Base-by-base conservation (phyloP, 2,797 vertebrate species). In the Gambelia wislizenii region DNA sequence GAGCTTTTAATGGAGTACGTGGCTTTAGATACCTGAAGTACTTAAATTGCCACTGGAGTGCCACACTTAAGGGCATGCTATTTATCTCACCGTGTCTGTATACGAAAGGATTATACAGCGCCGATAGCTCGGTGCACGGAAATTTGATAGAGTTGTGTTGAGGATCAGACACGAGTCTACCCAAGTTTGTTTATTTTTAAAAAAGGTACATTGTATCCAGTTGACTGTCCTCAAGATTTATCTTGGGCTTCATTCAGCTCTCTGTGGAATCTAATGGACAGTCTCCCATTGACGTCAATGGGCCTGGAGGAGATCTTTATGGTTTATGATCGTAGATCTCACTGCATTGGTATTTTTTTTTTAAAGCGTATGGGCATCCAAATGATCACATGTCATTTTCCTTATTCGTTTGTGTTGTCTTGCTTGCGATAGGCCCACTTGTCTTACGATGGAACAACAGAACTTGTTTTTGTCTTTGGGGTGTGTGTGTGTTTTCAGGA, bases 391-490 rank as follows among this genome's bases (percentile, higher is more conserved):
- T 79, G 4, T 3, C 44, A 18, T 22, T 25, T 75, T 39, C 22
- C 3, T 42, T 39, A 20, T 77, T 83, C 75, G 14, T 83, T 74
- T 33, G n/a, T 64, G 14, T 49, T 18, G 75, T 12, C 4, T 56
- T 56, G 42, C 56, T 76, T 44, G 8, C 9, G 0, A 0, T 0
- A 1, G 49, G 44, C 14, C 2, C 16, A 0, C 0, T 0, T 20
- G 0, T 5, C 10, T 84, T 8, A 9, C 7, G 0, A 3, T 56
- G 81, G 91, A 54, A 0, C 0, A 0, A 2, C 2, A 9, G 30
- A 52, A 49, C 52, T 44, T 22, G 33, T 49, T 64, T 36, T 7
- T 9, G 27, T 12, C 44, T 22, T 14, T 33, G 22, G 59, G 59
- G 2, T 67, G 64, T 56, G 54, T 56, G 54, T 56, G 54, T 18